Conservation (phyloP, 2,797 vertebrate genomes). For the Anolis apletophallus region DNA sequence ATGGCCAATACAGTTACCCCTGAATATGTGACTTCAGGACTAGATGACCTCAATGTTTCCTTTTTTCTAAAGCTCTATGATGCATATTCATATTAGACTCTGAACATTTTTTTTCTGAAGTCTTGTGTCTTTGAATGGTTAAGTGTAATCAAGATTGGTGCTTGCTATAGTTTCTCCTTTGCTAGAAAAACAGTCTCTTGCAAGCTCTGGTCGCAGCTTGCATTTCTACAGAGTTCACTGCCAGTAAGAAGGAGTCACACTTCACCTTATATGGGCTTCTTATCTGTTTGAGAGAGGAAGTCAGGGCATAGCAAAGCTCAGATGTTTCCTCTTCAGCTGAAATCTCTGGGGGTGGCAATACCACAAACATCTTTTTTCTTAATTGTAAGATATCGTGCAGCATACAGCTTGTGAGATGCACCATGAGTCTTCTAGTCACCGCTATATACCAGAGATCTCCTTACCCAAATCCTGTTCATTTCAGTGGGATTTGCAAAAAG, state of each 20-base stretch:
- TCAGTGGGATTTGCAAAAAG: not conserved
- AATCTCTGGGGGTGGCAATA: conserved; percentile 37
- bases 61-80: not conserved
- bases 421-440: not conserved
- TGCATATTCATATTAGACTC: not conserved
- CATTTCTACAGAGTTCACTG: conserved; percentile 47
- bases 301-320: conserved; percentile 49
- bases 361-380: not conserved
- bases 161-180: conserved; percentile 22
- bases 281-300: conserved; percentile 72
- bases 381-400: not conserved
- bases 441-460: no score
- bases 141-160: not conserved
- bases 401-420: not conserved
- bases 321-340: conserved; percentile 73
- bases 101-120: conserved; percentile 16
- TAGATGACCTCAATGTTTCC: not conserved
- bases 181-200: conserved; percentile 14
- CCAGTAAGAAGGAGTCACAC: conserved; percentile 32
- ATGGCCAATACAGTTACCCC: no score
- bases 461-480: not conserved
- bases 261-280: conserved; percentile 79
- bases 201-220: conserved; percentile 28
- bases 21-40: not conserved
- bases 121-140: not conserved